Conservation (phyloP, 2,113 vertebrate genomes). For the Scatophagus argus region DNA sequence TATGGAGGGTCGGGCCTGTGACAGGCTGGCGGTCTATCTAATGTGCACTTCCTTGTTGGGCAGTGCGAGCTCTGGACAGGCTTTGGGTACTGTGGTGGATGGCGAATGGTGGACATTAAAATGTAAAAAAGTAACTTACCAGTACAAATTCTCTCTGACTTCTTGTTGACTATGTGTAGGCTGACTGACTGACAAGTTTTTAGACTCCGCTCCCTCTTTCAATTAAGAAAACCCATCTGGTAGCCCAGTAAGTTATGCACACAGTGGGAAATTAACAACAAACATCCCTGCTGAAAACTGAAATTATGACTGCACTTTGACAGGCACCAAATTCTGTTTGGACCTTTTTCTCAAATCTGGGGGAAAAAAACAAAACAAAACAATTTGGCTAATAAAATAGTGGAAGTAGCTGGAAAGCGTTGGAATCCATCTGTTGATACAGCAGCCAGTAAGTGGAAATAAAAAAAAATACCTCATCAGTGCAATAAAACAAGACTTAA, state of each 20-base stretch:
- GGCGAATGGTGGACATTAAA: not conserved
- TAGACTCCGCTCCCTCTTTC: slow-evolving; percentile 9
- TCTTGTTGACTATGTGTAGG: not conserved
- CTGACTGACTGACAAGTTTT: slow-evolving; percentile 11
- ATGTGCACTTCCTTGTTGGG: not conserved
- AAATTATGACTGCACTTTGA: slow-evolving; percentile 16
- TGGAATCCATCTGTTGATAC: slow-evolving; percentile 44
- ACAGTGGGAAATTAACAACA: slow-evolving; percentile 27
- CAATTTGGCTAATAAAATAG: slow-evolving; percentile 8
- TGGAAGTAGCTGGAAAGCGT: slow-evolving; percentile 24
- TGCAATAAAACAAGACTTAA: slow-evolving; percentile 47
- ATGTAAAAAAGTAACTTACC: not conserved
- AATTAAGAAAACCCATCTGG: slow-evolving; percentile 43
- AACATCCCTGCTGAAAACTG: slow-evolving; percentile 15
- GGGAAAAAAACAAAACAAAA: not conserved
- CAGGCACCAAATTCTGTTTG: not conserved
- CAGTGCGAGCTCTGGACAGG: slow-evolving; percentile 5
- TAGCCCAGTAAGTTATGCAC: slow-evolving; percentile 24
- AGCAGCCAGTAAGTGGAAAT: slow-evolving; percentile 29
- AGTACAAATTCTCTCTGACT: not conserved
- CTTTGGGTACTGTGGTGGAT: not conserved
- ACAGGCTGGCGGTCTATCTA: not conserved
- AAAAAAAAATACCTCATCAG: slow-evolving; percentile 48
- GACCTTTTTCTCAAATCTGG: slow-evolving; percentile 12
- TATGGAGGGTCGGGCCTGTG: slow-evolving; percentile 1